Evolutionary conservation across 2,113 vertebrate species (phyloP).

Genomic region (Odocoileus virginianus): DNA sequence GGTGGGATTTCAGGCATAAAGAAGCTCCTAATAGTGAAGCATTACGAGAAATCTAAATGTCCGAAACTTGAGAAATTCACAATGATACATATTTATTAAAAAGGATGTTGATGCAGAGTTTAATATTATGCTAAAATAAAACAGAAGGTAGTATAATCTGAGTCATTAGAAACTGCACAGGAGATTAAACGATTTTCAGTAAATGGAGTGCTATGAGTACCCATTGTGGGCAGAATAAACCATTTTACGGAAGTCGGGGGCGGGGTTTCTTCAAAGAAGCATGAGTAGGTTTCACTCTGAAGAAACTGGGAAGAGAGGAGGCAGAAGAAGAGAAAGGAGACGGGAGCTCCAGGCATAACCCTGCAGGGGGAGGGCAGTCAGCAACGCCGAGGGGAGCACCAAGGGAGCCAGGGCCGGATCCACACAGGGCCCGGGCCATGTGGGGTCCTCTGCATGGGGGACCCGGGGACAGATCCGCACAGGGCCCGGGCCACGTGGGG

Average conservation of each 20-base stretch:
- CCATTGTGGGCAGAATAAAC: background rate
- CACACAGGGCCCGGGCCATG: fast-evolving
- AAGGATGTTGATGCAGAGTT: background rate
- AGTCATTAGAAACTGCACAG: background rate
- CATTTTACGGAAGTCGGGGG: background rate
- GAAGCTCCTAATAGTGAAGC: background rate
- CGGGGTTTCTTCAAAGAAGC: background rate
- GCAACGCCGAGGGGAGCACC: background rate
- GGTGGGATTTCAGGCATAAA: background rate
- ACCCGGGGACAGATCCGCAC: background rate
- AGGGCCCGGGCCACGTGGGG: background rate
- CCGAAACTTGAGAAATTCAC: background rate
- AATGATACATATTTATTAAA: background rate
- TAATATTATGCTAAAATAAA: background rate
- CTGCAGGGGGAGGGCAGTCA: background rate
- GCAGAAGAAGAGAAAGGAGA: background rate
- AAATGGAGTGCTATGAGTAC: background rate
- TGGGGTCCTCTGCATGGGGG: background rate
- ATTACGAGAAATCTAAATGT: background rate
- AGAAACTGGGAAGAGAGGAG: background rate
- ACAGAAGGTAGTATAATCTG: background rate
- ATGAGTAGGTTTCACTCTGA: background rate
- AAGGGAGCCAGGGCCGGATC: background rate
- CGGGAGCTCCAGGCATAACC: background rate
- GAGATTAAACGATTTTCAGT: background rate